Base-by-base conservation (phyloP, 1,140 invertebrate species). In the Penaeus chinensis region DNA sequence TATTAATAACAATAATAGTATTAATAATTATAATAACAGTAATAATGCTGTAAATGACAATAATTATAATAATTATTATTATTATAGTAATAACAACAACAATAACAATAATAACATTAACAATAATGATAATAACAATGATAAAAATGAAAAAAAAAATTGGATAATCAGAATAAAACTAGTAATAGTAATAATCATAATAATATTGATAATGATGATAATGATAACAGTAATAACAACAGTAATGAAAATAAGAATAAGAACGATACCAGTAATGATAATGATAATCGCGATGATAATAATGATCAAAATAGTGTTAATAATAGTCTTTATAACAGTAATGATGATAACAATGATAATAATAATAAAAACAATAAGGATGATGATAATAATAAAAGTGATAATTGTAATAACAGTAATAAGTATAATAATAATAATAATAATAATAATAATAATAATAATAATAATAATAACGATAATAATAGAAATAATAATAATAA, bases 291-390 rank as follows among this genome's bases (percentile, higher is more conserved):
- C 0, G 10, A 69, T 18, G 27, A 69, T 69, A 69, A 20, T 69
- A 69, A 65, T 65, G n/a, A 65, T 65, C 16, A 65, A 18, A 13
- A 69, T 69, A 13, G 13, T 69, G 13, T 5, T 69, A 13, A 69
- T 69, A 69, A 69, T 69, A 69, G 13, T 3, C 3, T 11, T 8
- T 8, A 18, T 13, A 10, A 69, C 18, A 20, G 18, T 69, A 18
- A 20, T 69, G 18, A 69, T 69, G 27, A 69, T 8, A 8, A 69
- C 18, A 69, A 69, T 69, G 27, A 69, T 69, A 13, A 69, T 69
- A 18, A 69, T 69, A 69, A 69, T 69, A 69, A 69, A 3, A 69
- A 20, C 93, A 91, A 18, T 3, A 24, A 32, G 0, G 18, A 54
- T 54, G 8, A 54, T 13, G 10, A 54, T 8, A 3, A 54, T 54